Conservation (phyloP, 2,888 invertebrate genomes). For the Vanessa cardui region DNA sequence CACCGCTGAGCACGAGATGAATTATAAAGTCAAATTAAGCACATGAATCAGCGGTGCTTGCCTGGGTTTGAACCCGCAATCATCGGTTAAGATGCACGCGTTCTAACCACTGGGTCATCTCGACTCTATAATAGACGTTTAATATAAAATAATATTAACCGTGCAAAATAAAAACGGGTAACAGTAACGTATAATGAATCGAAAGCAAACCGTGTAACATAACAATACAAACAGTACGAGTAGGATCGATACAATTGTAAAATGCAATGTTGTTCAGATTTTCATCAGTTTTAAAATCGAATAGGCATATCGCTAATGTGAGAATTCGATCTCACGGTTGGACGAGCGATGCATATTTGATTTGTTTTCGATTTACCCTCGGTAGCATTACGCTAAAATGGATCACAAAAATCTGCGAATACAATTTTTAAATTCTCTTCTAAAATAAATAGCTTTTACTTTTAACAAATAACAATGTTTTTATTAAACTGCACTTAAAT, state of each 20-base stretch:
- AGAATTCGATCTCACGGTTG: conserved; percentile 76
- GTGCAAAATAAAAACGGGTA: neutral
- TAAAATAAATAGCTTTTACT: neutral
- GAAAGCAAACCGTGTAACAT: neutral
- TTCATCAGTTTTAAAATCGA: conserved; percentile 39
- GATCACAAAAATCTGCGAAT: conserved; percentile 3
- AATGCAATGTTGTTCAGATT: conserved; percentile 19
- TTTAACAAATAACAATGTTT: no score
- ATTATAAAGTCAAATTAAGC: no score
- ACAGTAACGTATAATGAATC: neutral
- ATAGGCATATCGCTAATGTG: conserved; percentile 56
- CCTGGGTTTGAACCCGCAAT: no score
- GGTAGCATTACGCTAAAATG: conserved; percentile 12
- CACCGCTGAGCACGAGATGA: no score
- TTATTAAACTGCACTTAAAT: no score
- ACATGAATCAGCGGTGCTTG: no score
- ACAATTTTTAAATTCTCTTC: neutral
- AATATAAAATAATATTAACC: no score
- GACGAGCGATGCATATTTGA: conserved; percentile 77
- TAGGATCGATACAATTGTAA: conserved; percentile 5
- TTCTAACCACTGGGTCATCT: no score
- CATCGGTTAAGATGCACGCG: no score
- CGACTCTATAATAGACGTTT: no score
- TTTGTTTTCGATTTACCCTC: conserved; percentile 74
- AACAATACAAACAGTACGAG: neutral